Percentiles rank a stretch among this genome's conserved stretches.
Evolutionary conservation across 2,797 vertebrate species (phyloP).

Genomic region (Novumbra hubbsi): DNA sequence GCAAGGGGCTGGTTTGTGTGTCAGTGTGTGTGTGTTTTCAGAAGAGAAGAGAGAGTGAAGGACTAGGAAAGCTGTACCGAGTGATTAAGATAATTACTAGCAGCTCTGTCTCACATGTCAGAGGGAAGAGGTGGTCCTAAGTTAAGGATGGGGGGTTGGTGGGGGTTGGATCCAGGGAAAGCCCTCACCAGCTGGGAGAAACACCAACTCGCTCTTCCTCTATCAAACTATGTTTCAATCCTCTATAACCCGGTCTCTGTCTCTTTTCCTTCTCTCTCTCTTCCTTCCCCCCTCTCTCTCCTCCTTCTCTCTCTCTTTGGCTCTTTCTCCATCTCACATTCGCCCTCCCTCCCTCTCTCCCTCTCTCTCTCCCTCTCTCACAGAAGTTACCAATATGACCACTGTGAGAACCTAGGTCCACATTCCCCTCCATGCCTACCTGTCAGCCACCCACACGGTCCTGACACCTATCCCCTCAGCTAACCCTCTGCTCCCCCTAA

Average conservation of each 20-base stretch:
- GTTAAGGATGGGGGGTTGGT: neutral
- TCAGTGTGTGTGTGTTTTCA: neutral
- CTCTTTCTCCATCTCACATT: conserved; percentile 2
- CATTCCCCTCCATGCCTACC: neutral
- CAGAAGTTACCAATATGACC: neutral
- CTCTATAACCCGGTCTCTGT: neutral
- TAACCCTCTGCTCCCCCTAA: neutral
- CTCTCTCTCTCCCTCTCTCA: neutral
- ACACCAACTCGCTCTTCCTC: neutral
- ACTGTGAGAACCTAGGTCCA: neutral
- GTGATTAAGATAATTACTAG: conserved; percentile 53
- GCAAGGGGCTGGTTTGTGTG: neutral
- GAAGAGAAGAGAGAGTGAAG: conserved; percentile 6
- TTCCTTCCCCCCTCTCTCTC: neutral
- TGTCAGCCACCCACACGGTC: neutral
- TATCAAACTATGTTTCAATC: neutral
- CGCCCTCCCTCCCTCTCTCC: neutral
- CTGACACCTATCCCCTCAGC: neutral
- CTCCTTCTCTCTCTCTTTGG: neutral
- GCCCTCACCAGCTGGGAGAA: neutral
- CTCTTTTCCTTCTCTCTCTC: neutral
- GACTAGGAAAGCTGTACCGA: conserved; percentile 28
- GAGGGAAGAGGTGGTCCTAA: conserved; percentile 8
- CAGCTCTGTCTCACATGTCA: conserved; percentile 43
- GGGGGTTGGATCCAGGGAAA: neutral